Evolutionary conservation across 2,113 vertebrate genomes (phyloP).

Genomic region (Cyanocitta stelleri): DNA sequence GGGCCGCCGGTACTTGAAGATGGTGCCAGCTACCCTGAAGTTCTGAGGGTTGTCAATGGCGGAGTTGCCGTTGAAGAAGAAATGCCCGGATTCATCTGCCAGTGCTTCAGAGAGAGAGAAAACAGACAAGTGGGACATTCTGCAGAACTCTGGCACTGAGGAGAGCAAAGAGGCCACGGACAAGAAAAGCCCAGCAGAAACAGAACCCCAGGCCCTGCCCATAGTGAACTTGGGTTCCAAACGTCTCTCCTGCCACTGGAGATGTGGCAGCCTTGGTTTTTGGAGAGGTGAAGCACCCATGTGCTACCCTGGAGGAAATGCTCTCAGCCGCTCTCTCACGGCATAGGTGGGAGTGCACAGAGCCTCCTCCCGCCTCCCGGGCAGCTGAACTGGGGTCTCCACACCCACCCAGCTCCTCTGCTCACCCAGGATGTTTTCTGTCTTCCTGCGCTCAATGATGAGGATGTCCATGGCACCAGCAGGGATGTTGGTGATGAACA

Average conservation of each 20-base stretch:
- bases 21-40: slow-evolving; percentile 84
- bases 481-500: slow-evolving; percentile 86
- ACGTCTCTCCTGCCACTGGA: background rate
- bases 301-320: background rate
- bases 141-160: background rate
- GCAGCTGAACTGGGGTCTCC: background rate
- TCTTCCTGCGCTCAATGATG: slow-evolving; percentile 86
- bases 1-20: slow-evolving; percentile 87
- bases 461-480: slow-evolving; percentile 84
- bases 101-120: slow-evolving; percentile 71
- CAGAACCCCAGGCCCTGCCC: background rate
- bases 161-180: background rate
- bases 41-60: slow-evolving; percentile 87
- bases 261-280: background rate
- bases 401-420: background rate
- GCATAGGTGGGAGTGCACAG: background rate
- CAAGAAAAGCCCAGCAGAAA: background rate
- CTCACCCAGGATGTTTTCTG: slow-evolving; percentile 87
- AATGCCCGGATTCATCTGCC: slow-evolving; percentile 82
- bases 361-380: background rate
- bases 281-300: background rate
- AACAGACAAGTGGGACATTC: background rate
- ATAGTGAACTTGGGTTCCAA: background rate
- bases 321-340: background rate
- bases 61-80: slow-evolving; percentile 88